Evolutionary conservation across 2,113 vertebrate species (phyloP).

Genomic region (Tachysurus vachellii): DNA sequence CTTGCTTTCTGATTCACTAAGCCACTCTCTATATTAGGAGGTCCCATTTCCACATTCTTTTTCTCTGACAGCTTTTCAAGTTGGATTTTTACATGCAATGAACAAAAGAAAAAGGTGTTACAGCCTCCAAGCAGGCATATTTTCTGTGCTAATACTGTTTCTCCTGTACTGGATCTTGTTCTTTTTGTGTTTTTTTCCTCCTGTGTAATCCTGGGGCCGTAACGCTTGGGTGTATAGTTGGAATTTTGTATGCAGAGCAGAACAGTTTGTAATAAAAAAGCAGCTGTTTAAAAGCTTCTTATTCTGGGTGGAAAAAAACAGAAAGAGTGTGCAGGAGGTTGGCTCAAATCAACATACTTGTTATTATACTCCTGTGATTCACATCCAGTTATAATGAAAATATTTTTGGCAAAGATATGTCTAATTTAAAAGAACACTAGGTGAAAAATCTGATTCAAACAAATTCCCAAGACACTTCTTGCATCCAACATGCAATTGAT

Average conservation of each 20-base stretch:
- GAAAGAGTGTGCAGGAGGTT: neutral
- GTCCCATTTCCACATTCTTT: neutral
- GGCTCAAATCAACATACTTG: neutral
- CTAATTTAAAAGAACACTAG: neutral
- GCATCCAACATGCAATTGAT: neutral
- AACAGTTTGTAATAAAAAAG: neutral
- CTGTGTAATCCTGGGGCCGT: neutral
- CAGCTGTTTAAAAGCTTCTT: slow-evolving; percentile 1
- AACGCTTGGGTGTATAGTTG: neutral
- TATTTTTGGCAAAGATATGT: neutral
- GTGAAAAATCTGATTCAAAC: neutral
- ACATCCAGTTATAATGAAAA: neutral
- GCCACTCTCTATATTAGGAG: neutral
- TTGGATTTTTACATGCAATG: neutral
- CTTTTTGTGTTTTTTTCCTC: neutral
- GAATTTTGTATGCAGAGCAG: neutral
- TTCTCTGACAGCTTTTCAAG: neutral
- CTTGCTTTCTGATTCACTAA: slow-evolving; percentile 24
- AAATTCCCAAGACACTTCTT: neutral
- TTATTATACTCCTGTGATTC: neutral
- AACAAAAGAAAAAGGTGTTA: neutral
- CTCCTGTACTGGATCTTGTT: neutral
- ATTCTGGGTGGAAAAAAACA: neutral
- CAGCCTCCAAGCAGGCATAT: neutral
- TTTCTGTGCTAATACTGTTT: neutral